A percentile compares a stretch with the other conserved stretches of the same genome.
Conservation (phyloP, 2,888 invertebrate genomes). For the Falcaria lacertinaria region DNA sequence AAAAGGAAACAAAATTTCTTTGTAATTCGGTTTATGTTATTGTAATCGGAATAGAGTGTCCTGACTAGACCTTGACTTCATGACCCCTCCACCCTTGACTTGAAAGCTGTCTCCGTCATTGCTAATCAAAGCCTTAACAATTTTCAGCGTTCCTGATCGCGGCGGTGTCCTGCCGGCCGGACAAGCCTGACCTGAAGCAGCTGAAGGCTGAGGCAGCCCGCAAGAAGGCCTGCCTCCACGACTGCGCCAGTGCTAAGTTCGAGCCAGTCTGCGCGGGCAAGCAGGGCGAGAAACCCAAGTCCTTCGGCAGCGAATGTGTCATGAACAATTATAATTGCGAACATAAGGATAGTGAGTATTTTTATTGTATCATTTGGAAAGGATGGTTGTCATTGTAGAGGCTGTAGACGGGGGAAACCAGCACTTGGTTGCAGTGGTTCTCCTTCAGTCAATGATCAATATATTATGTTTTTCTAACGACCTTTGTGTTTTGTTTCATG, state of each 20-base stretch:
- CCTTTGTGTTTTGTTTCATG: too few species aligned
- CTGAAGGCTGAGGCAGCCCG: conserved; percentile 76
- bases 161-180: conserved; percentile 69
- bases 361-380: not conserved
- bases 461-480: too few species aligned
- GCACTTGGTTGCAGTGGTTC: too few species aligned
- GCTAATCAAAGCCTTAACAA: not conserved
- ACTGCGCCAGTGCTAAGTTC: conserved; percentile 68
- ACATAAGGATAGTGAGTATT: conserved; percentile 79
- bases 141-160: conserved; percentile 62
- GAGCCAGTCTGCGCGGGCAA: conserved; percentile 83
- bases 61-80: too few species aligned
- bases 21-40: too few species aligned
- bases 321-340: conserved; percentile 84
- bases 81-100: too few species aligned
- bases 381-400: too few species aligned
- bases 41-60: too few species aligned
- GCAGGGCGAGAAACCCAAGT: conserved; percentile 74
- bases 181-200: conserved; percentile 81
- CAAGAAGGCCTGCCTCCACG: conserved; percentile 78
- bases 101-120: too few species aligned
- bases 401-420: too few species aligned
- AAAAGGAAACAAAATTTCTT: too few species aligned
- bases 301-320: conserved; percentile 82
- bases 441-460: too few species aligned